Evolutionary conservation across 92 coral and sea anemone genomes (phyloP), one percentile per base, ranked within the genome.

Genomic region (Pocillopora meandrina): DNA sequence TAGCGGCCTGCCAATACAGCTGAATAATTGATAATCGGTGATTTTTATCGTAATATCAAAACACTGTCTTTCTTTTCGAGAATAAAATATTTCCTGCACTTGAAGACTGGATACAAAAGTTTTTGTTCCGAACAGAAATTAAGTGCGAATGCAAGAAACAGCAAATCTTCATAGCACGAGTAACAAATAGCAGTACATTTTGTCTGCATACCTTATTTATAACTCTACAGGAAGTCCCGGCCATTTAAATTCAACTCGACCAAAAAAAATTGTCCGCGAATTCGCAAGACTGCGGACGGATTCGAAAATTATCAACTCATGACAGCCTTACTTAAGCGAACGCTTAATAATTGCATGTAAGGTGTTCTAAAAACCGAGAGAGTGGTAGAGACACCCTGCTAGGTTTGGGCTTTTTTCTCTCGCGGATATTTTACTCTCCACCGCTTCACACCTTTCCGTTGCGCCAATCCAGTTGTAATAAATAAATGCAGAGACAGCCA

Each of bases 201-300:
- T 83, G 91, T 84, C 90, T 92, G 87, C 91, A 84, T 81, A 73
- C 88, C 62, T 87, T 89, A 86, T 91, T 88, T 84, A 82, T 67
- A 75, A 87, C 89, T 26, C 89, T 77, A 76, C 92, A 91, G 94
- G 94, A 91, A 91, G 94, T 88, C 92, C 91, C 84, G 92, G 94
- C 84, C 80, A 86, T 89, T 86, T 90, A 81, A 80, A 90, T 72
- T 90, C 83, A 90, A 3, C n/a, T 75, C 82, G 64, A 81, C 67
- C 77, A 65, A 74, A 64, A 66, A 79, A 71, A 77, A 31, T 78
- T 66, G 57, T 42, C 74, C 69, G 64, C 61, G 55, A 76, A 77
- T 74, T 55, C 59, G 35, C 76, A 82, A 35, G 70, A 64, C 70
- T 87, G 83, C 91, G 58, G 69, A 82, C 62, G 15, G 34, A 31